phyloP scores from a whole-genome alignment of 92 coral and sea anemone genomes.

The Parazoanthus darwini region DNA sequence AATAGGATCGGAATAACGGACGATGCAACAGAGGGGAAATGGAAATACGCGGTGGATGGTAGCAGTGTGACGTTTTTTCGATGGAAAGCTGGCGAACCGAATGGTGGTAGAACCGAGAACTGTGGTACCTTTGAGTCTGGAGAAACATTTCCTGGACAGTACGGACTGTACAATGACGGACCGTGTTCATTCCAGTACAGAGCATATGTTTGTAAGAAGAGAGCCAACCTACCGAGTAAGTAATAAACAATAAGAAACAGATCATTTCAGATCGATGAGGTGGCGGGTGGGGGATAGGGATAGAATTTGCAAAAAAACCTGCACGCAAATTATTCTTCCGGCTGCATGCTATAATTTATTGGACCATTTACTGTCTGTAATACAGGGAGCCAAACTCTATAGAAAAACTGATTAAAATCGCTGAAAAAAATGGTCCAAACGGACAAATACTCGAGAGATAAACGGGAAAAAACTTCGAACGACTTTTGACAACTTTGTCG shows the following conservation, averaged over 20 bases:
- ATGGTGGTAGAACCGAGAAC: neutral
- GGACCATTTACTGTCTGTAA: no score
- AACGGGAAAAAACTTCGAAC: no score
- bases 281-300: no score
- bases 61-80: neutral
- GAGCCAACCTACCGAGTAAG: neutral
- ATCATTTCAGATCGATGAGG: no score
- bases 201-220: neutral
- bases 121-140: slow-evolving; percentile 11
- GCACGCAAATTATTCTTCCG: no score
- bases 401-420: no score
- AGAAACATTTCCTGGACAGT: neutral
- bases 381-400: no score
- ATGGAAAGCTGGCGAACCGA: slow-evolving; percentile 4
- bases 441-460: no score
- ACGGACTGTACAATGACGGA: neutral
- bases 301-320: no score
- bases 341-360: no score
- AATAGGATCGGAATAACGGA: slow-evolving; percentile 12
- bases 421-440: no score
- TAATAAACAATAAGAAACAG: neutral
- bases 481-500: no score
- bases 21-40: neutral
- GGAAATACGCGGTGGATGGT: neutral
- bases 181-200: neutral